Conservation (phyloP, 2,113 vertebrate genomes). For the Sturnus vulgaris region DNA sequence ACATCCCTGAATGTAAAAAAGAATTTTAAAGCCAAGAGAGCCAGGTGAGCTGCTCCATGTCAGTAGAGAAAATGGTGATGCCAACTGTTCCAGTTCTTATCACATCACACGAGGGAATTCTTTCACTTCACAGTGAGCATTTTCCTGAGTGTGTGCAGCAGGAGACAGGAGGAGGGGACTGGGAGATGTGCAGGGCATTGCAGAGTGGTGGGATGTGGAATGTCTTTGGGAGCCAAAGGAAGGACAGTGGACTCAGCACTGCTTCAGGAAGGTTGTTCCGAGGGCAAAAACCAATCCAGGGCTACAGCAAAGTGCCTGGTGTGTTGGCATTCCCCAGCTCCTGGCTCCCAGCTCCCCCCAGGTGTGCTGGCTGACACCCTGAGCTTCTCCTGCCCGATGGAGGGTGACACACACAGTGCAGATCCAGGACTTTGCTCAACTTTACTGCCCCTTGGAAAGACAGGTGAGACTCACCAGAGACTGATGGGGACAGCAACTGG, state of each 20-base stretch:
- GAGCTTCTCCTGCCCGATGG: no score
- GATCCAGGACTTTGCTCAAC: neutral
- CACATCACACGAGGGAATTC: neutral
- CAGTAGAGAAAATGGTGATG: neutral
- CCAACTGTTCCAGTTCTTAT: neutral
- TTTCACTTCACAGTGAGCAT: neutral
- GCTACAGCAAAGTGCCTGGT: neutral
- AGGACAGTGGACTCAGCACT: no score
- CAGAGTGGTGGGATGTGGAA: neutral
- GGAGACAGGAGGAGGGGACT: neutral
- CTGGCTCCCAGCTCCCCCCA: neutral
- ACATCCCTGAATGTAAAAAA: neutral
- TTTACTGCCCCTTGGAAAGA: neutral
- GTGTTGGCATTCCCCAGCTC: neutral
- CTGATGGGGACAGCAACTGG: neutral
- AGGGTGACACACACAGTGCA: no score
- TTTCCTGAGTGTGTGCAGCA: neutral
- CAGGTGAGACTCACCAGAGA: neutral
- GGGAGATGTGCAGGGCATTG: rapidly evolving
- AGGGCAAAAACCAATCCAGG: neutral
- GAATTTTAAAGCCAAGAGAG: neutral
- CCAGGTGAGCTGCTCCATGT: neutral
- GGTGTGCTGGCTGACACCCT: neutral
- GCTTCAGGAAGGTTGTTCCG: neutral
- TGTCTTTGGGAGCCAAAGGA: neutral